Base-by-base conservation (phyloP, 2,797 vertebrate species). In the Tolypeutes matacus region DNA sequence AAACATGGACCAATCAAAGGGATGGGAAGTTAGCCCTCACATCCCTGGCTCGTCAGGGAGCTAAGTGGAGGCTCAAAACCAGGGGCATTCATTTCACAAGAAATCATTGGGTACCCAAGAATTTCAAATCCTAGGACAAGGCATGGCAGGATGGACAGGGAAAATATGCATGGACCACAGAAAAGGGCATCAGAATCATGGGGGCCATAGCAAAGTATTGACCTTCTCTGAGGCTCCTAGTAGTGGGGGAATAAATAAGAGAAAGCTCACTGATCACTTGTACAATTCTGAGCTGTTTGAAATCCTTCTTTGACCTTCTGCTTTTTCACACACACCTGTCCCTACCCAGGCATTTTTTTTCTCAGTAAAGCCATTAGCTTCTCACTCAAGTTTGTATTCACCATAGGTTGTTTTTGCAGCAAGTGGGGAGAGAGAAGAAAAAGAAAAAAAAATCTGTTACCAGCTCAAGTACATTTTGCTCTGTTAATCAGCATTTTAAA, bases 381-480 rank as follows among this genome's bases (percentile, higher is more conserved):
- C 84, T 93, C 87, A 82, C 72, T 46, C 60, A 91, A 94, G 80
- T 94, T 91, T 94, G 76, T 77, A 95, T 80, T 95, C 93, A 94
- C 75, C 80, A 70, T 31, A 93, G 96, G 80, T 95, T 97, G 95
- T 97, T 97, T 86, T 97, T 96, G 93, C 81, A 96, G 94, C 77
- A 75, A 94, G 81, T 83, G 36, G 91, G 88, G 73, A n/a, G 67
- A 95, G 42, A 56, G 70, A 94, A 86, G 89, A 90, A 92, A 92
- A 95, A 85, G 97, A 89, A 93, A 95, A 86, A 97, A 89, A 97
- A 94, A 95, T 94, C 97, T 97, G 95, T 97, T 96, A 96, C 58
- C 92, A 97, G 92, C 97, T 97, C 95, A 97, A 97, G 95, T 98
- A 97, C 97, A 95, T 96, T 96, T 97, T 97, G 93, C 97, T 97